A percentile compares a stretch with the other conserved stretches of the same genome.
Evolutionary conservation across 2,113 vertebrate genomes (phyloP).

Genomic region (Hippocampus abdominalis): DNA sequence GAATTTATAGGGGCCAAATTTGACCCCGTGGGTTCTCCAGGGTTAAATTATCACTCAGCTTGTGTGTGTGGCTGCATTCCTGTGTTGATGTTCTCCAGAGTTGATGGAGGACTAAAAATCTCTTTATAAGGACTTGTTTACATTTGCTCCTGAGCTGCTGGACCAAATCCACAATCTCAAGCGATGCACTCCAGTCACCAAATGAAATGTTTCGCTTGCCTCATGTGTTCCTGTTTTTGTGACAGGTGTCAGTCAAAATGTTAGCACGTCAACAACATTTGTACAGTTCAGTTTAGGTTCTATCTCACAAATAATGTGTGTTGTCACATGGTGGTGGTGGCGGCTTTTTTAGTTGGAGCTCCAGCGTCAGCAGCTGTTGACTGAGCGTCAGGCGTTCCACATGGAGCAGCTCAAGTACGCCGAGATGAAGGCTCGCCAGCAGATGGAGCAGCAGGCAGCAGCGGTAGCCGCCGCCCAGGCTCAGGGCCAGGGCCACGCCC

Average conservation of each 20-base stretch:
- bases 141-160: conserved; percentile 6
- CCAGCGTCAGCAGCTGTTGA: conserved; percentile 94
- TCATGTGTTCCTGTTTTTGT: background rate
- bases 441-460: conserved; percentile 90
- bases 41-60: too few species aligned
- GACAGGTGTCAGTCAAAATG: background rate
- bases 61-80: background rate
- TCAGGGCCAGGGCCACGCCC: conserved; percentile 40
- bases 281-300: background rate
- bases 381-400: conserved; percentile 95
- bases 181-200: background rate
- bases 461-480: conserved; percentile 49
- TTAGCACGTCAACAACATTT: background rate
- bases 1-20: too few species aligned
- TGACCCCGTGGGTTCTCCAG: too few species aligned
- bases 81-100: conserved; percentile 31
- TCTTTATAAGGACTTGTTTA: conserved; percentile 58
- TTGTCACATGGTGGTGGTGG: background rate
- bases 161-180: conserved; percentile 17
- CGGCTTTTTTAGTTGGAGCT: conserved; percentile 85
- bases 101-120: conserved; percentile 58
- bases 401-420: conserved; percentile 99
- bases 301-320: background rate
- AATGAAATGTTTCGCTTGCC: background rate
- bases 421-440: conserved; percentile 89